Conservation (phyloP, 37 sponge, comb jelly and placozoan species). For the Oscarella lobularis region DNA sequence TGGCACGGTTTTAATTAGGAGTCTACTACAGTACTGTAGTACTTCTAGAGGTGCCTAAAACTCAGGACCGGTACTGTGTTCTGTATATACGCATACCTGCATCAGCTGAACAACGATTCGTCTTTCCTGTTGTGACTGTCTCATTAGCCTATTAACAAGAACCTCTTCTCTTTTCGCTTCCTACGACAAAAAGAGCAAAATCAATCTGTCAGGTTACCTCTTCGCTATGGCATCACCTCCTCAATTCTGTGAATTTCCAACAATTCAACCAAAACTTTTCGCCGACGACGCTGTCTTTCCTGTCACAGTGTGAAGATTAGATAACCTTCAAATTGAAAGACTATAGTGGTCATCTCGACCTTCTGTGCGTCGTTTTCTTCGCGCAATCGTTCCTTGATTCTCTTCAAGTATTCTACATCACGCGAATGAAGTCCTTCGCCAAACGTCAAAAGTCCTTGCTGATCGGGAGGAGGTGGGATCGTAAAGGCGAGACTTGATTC, state of each 20-base stretch:
- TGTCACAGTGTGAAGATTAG: too few species aligned
- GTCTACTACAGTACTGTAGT: too few species aligned
- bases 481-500: background rate
- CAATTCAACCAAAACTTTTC: constrained; percentile 64
- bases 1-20: too few species aligned
- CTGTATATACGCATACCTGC: too few species aligned
- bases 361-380: constrained; percentile 28
- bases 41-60: too few species aligned
- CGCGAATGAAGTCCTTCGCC: background rate
- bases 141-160: constrained; percentile 68
- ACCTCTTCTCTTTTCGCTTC: constrained; percentile 46
- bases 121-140: constrained; percentile 87
- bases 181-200: background rate
- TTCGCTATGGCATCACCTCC: background rate
- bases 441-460: background rate
- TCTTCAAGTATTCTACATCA: constrained; percentile 49
- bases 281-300: constrained; percentile 76
- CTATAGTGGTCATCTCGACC: too few species aligned
- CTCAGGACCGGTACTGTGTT: too few species aligned
- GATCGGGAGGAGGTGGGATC: background rate
- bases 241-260: constrained; percentile 25
- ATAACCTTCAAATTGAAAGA: too few species aligned
- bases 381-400: constrained; percentile 38
- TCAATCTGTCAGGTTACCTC: background rate
- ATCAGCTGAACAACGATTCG: constrained; percentile 83